These are phyloP conservation scores for Irena cyanogastra DNA, from an alignment of 2,113 vertebrate genomes.

Conservation along the genomic window DNA sequence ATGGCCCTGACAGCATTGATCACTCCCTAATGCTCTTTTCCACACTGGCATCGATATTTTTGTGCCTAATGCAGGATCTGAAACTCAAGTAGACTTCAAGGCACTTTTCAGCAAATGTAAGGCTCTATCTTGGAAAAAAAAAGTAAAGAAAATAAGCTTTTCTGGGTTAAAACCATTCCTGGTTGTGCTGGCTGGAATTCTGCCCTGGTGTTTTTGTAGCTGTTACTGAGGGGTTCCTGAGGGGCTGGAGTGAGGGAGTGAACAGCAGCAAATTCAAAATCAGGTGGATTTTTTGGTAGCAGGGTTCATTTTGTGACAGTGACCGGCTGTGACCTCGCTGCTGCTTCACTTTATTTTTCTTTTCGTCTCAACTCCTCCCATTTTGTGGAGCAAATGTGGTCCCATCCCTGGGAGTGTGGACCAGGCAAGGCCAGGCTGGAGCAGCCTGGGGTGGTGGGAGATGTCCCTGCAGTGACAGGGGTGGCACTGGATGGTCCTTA, in stretches of 20 bases:
- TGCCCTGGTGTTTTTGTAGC: fast-evolving
- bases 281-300: background rate
- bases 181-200: background rate
- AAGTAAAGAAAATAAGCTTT: fast-evolving
- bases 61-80: background rate
- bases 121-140: background rate
- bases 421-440: background rate
- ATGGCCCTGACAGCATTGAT: fast-evolving
- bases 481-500: background rate
- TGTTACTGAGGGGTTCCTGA: background rate
- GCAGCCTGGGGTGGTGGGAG: background rate
- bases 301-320: background rate
- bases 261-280: background rate
- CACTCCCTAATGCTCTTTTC: background rate
- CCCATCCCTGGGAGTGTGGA: background rate
- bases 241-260: background rate
- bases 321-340: fast-evolving
- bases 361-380: background rate
- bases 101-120: background rate
- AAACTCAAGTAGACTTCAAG: background rate
- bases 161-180: background rate
- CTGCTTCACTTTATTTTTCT: background rate
- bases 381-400: background rate
- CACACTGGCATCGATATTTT: background rate
- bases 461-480: background rate